phyloP scores from a whole-genome alignment of 2,888 invertebrate species.

The Baccha elongata region DNA sequence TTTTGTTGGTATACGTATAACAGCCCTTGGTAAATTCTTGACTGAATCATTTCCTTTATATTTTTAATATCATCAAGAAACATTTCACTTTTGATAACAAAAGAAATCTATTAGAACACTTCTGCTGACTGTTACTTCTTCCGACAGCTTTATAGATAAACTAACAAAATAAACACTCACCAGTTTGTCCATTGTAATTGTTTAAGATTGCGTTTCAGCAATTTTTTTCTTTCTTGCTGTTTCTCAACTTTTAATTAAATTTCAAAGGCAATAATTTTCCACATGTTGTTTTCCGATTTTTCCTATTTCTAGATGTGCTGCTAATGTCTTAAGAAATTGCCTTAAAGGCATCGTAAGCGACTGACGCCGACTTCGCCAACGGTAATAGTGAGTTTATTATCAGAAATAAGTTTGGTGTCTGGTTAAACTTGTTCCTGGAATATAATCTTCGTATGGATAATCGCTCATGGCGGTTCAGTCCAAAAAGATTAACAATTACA shows the following conservation, averaged over 20 bases:
- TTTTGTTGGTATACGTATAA: too few relatives aligned
- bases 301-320: conserved; percentile 12
- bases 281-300: conserved; percentile 51
- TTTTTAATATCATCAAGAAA: too few relatives aligned
- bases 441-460: neutral
- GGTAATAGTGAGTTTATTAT: neutral
- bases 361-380: conserved; percentile 2
- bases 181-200: conserved; percentile 33
- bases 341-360: conserved; percentile 25
- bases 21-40: too few relatives aligned
- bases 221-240: conserved; percentile 14
- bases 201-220: conserved; percentile 18
- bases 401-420: neutral
- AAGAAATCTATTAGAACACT: neutral
- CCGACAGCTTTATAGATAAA: conserved; percentile 28
- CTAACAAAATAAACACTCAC: conserved; percentile 35
- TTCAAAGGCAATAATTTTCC: conserved; percentile 53
- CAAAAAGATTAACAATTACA: conserved; percentile 42
- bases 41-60: too few relatives aligned
- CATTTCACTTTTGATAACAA: neutral
- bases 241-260: conserved; percentile 62
- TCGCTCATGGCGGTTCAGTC: conserved; percentile 11
- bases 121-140: conserved; percentile 14
- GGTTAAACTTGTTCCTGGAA: neutral
- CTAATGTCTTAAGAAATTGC: conserved; percentile 41